Evolutionary conservation across 2,113 vertebrate genomes (phyloP), one percentile per base, ranked within the genome.

Genomic region (Clarias gariepinus): DNA sequence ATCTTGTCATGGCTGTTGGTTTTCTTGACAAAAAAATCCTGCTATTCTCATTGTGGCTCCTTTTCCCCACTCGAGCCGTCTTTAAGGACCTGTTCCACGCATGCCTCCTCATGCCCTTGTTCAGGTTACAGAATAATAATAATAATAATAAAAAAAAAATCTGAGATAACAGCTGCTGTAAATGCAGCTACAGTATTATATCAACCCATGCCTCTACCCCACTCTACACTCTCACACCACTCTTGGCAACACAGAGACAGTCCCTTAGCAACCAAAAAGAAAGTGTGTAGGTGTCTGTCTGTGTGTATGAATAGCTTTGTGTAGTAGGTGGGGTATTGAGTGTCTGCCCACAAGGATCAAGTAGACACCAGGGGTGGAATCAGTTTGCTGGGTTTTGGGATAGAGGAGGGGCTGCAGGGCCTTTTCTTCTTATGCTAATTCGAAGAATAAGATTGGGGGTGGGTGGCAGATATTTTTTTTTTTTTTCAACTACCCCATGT

Each of bases 211-310:
- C 79, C 69, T 58, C n/a, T 36, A 11, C 21, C 41, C 76, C 83
- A 57, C 57, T 60, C 68, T 58, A 71, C 53, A 69, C n/a, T 64
- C 52, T 60, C 60, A 23, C 63, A 83, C 6, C 68, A 9, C 36
- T 81, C 63, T 86, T 81, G 84, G 85, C 85, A 82, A 60, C 60
- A 77, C 77, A 71, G 64, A 78, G 74, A 71, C 84, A 87, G 69
- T 82, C 30, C 53, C 25, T 85, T 85, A 73, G 83, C 63, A 83
- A 85, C 23, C 77, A 82, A 28, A 86, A 25, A 68, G 53, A 9
- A 82, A 85, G 69, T 63, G 78, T 82, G 83, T 78, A 30, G 30
- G 81, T 19, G 47, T 28, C 52, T 74, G 64, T 47, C 25, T 81
- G 87, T 53, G 47, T 64, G 57, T 71, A 19, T 68, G 5, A 41